Evolutionary conservation across 2,797 vertebrate species (phyloP).

Genomic region (Sebastes diaconus): DNA sequence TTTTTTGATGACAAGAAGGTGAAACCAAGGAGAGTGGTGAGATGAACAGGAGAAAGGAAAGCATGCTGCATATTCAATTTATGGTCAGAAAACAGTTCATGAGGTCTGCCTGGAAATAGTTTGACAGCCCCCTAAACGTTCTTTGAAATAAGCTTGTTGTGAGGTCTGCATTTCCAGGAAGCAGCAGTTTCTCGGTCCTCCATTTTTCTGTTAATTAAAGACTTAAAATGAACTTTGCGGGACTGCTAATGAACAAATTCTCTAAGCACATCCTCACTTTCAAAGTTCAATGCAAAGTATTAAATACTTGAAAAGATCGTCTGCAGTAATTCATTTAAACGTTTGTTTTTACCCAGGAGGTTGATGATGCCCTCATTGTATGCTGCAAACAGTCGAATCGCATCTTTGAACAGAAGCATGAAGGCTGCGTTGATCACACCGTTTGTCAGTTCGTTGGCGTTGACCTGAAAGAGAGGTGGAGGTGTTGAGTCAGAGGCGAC

Average conservation of each 20-base stretch:
- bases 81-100: background rate
- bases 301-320: background rate
- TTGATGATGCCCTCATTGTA: slow-evolving; percentile 99
- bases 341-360: slow-evolving; percentile 86
- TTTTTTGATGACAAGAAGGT: background rate
- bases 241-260: background rate
- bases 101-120: background rate
- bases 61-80: background rate
- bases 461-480: slow-evolving; percentile 82
- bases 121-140: background rate
- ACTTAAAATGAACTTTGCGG: background rate
- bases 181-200: background rate
- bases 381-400: slow-evolving; percentile 96
- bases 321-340: background rate
- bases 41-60: background rate
- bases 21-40: background rate
- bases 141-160: background rate
- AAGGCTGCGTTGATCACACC: slow-evolving; percentile 97
- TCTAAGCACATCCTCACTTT: background rate
- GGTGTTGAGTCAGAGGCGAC: background rate
- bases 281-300: background rate
- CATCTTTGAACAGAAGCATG: slow-evolving; percentile 98
- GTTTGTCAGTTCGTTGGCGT: slow-evolving; percentile 96
- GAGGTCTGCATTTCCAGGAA: background rate
- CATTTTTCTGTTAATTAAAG: background rate